Base-by-base conservation (phyloP, 2,888 invertebrate species). In the Magallana nippona region DNA sequence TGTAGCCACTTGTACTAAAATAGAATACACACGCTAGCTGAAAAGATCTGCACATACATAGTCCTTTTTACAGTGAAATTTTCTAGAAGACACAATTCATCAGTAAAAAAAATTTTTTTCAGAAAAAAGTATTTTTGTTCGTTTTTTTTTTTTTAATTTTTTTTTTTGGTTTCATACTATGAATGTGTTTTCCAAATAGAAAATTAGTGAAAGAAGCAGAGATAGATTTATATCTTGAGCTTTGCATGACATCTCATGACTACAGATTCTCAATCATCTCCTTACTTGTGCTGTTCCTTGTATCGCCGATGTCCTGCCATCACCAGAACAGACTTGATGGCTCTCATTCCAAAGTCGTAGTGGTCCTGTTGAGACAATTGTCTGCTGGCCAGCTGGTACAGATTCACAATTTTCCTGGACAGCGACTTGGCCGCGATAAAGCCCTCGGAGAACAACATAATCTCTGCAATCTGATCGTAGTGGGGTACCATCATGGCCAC, bases 401-500 rank as follows among this genome's bases (percentile, higher is more conserved):
- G 89, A 86, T 93, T 94, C 78, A 94, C 93, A 55, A 94, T 93
- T 89, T 94, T 94, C 77, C 93, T 91, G n/a, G 94, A 94, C 83
- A 94, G 89, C 0, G 92, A 91, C 83, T 93, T 93, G 57, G 94
- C 94, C 56, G 92, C 91, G 15, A 88, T 89, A 87, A 94, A 94
- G 0, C 94, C 94, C 81, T 94, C 94, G 15, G 94, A 94, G 90
- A 94, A 94, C 62, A 94, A 89, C 91, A 94, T 93, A 87, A 94
- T 94, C 89, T 94, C 94, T 3, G 94, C 93, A 84, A 94, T 94
- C 78, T 92, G 91, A 1, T 92, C 90, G 85, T 93, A 94, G 86
- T 94, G 93, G 8, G 94, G 94, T 3, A 94, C 94, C 94, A 94
- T 94, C 94, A 94, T 94, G 82, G 94, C 94, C 27, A 94, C 94